Conservation (phyloP, 2,888 invertebrate genomes). For the Eilema depressum region DNA sequence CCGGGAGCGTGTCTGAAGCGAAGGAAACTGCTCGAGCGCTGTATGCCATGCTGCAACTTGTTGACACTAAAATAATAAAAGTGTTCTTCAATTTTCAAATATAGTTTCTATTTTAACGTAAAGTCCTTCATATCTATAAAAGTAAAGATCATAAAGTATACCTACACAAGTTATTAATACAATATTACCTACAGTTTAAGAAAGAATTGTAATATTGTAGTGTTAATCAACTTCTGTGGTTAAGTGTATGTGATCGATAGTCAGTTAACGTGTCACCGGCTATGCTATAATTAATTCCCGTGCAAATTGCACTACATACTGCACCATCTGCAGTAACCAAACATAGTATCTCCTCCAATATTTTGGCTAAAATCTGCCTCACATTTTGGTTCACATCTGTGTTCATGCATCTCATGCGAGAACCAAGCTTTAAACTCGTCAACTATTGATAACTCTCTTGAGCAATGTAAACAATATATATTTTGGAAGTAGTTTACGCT, state of each 20-base stretch:
- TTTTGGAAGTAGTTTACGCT: neutral
- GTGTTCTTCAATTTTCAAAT: neutral
- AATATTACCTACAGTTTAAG: too few species aligned
- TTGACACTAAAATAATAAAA: slow-evolving; percentile 10
- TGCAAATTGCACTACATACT: neutral
- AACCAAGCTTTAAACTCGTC: neutral
- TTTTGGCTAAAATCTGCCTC: neutral
- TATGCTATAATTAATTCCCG: neutral
- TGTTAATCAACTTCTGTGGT: too few species aligned
- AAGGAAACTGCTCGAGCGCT: slow-evolving; percentile 29
- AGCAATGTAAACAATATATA: neutral
- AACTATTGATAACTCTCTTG: neutral
- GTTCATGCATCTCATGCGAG: neutral
- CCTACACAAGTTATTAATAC: too few species aligned
- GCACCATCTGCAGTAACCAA: neutral
- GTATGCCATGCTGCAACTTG: slow-evolving; percentile 9
- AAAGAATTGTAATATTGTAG: too few species aligned
- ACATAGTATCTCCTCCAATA: neutral
- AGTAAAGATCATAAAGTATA: too few species aligned
- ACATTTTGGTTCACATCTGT: neutral
- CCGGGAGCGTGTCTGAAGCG: slow-evolving; percentile 37
- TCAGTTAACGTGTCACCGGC: neutral
- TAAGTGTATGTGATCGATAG: neutral
- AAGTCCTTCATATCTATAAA: too few species aligned
- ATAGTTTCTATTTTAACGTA: neutral